These are phyloP conservation scores for Agriotes lineatus DNA, from an alignment of 2,888 invertebrate species.

Conservation along the genomic window DNA sequence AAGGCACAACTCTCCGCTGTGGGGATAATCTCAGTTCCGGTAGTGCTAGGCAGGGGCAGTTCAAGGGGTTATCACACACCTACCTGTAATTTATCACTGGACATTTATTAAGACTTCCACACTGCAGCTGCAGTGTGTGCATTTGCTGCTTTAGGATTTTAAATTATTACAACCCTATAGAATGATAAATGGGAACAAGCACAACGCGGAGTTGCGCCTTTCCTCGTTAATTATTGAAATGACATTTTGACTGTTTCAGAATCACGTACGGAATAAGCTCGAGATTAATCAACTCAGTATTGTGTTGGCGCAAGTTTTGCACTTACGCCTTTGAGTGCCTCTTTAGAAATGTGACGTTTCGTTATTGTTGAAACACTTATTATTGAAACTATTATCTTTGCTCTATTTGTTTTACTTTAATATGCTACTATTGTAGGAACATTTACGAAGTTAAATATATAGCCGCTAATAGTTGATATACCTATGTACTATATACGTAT, in stretches of 20 bases:
- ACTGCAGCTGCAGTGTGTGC: neutral
- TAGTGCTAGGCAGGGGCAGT: conserved; percentile 6
- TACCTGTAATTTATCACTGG: conserved; percentile 19
- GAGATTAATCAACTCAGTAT: conserved; percentile 10
- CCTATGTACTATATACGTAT: too few relatives aligned
- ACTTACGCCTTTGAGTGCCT: neutral
- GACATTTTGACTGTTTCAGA: conserved; percentile 4
- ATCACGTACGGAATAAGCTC: conserved; percentile 5
- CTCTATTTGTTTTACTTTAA: too few relatives aligned
- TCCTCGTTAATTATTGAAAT: conserved; percentile 5
- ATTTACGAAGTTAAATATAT: too few relatives aligned
- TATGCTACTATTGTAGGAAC: too few relatives aligned
- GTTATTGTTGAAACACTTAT: neutral
- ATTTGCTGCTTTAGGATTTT: neutral
- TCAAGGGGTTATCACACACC: conserved; percentile 14
- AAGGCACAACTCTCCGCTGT: conserved; percentile 4
- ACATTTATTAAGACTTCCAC: neutral
- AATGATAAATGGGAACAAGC: neutral
- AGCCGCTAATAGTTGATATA: too few relatives aligned
- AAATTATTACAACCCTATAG: neutral
- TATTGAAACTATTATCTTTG: too few relatives aligned
- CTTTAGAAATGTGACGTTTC: neutral
- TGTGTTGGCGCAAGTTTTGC: neutral
- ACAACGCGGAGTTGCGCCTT: neutral
- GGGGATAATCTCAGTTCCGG: conserved; percentile 23